A percentile compares a stretch with the other conserved stretches of the same genome.
phyloP scores from a whole-genome alignment of 2,888 invertebrate species.

The Abrostola triplasia region DNA sequence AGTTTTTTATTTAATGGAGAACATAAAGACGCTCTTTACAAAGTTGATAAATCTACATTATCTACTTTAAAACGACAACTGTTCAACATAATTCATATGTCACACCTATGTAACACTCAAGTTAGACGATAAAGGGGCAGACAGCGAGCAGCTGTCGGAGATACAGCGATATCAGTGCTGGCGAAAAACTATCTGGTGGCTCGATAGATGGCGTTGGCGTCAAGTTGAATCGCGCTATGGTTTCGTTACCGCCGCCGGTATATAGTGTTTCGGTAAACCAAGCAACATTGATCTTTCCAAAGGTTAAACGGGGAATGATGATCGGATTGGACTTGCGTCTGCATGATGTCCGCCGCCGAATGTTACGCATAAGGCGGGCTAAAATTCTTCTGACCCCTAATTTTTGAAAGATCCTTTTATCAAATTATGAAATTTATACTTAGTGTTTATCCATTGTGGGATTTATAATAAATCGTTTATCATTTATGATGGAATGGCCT shows the following conservation, averaged over 20 bases:
- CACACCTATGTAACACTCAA: neutral
- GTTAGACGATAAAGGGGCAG: neutral
- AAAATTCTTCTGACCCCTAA: constrained; percentile 81
- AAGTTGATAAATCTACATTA: too few species aligned
- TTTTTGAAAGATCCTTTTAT: constrained; percentile 69
- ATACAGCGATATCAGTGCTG: neutral
- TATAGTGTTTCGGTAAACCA: neutral
- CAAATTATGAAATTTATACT: neutral
- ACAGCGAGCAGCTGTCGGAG: neutral
- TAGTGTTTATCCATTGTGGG: too few species aligned
- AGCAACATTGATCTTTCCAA: constrained; percentile 77
- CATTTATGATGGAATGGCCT: too few species aligned
- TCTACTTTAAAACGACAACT: too few species aligned
- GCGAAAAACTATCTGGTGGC: constrained; percentile 6
- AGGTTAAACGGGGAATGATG: constrained; percentile 87
- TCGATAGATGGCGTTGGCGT: constrained; percentile 70
- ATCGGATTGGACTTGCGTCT: constrained; percentile 79
- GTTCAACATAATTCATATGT: neutral
- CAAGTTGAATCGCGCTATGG: constrained; percentile 66
- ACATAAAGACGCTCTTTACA: too few species aligned
- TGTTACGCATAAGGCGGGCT: constrained; percentile 84
- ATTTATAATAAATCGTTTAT: too few species aligned
- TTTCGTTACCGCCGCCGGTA: constrained; percentile 51
- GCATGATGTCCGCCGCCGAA: constrained; percentile 82
- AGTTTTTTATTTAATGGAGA: too few species aligned